These are phyloP conservation scores for Caerostris darwini DNA, from an alignment of 1,140 invertebrate genomes.

Conservation along the genomic window DNA sequence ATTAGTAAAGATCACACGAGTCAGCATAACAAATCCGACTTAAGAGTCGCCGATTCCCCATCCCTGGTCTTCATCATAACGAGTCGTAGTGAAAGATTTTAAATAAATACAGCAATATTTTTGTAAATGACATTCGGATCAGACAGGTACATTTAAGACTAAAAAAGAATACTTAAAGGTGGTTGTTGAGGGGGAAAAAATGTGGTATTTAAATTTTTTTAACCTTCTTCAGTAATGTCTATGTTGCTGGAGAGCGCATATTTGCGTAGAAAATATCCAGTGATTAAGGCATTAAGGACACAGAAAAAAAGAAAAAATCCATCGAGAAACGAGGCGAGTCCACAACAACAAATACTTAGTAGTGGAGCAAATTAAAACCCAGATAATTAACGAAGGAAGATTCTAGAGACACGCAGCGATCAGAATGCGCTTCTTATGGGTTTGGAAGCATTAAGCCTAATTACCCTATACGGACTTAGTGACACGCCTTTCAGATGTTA, in stretches of 20 bases:
- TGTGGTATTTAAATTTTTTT: background rate
- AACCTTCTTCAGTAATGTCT: background rate
- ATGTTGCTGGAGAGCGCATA: slow-evolving; percentile 28
- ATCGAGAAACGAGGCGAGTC: slow-evolving; percentile 54
- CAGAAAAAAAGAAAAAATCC: slow-evolving; percentile 21
- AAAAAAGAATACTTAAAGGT: slow-evolving; percentile 7
- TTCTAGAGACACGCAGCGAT: slow-evolving; percentile 61
- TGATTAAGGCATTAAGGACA: slow-evolving; percentile 69
- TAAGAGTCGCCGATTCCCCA: too few species aligned
- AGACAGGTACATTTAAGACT: background rate
- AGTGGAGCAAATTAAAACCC: slow-evolving; percentile 75
- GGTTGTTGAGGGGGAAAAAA: background rate
- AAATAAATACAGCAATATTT: too few species aligned
- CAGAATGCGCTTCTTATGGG: slow-evolving; percentile 68
- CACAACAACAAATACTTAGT: slow-evolving; percentile 69
- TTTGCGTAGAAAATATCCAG: slow-evolving; percentile 57
- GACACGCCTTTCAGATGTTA: slow-evolving; percentile 77
- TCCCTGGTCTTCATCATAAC: too few species aligned
- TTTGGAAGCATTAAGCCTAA: slow-evolving; percentile 75
- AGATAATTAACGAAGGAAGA: slow-evolving; percentile 74
- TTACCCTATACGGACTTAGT: slow-evolving; percentile 72
- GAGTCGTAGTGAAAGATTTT: too few species aligned
- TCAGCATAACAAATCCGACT: too few species aligned
- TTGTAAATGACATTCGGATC: background rate
- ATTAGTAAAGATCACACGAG: too few species aligned